A percentile compares a stretch with the other conserved stretches of the same genome.
These are phyloP conservation scores for Donacobius atricapilla DNA, from an alignment of 2,113 vertebrate genomes.

Conservation along the genomic window DNA sequence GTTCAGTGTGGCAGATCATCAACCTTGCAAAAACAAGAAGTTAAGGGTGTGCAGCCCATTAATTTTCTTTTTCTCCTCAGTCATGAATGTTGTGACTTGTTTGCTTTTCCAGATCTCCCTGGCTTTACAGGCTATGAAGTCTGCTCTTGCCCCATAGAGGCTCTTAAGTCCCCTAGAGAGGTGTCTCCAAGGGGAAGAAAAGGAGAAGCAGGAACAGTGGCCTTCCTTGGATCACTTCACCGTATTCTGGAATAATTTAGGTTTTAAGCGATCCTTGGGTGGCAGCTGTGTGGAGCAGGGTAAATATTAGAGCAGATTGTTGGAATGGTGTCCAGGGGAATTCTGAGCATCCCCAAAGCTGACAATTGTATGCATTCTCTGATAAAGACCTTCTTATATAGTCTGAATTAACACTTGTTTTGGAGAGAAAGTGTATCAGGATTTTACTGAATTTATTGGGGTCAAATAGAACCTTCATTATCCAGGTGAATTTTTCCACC, in stretches of 20 bases:
- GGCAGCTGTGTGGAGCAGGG: not conserved
- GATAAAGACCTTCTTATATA: not conserved
- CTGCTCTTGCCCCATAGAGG: not conserved
- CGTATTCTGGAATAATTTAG: not conserved
- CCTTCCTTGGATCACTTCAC: not conserved
- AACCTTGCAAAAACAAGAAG: not conserved
- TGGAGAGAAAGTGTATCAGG: not conserved
- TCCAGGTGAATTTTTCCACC: not conserved
- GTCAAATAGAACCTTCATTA: not conserved
- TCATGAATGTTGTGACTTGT: not conserved
- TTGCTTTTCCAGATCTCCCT: not conserved
- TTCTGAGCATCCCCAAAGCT: not conserved
- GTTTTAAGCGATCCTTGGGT: not conserved
- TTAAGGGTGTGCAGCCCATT: not conserved
- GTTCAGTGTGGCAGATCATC: not conserved
- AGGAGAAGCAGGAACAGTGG: not conserved
- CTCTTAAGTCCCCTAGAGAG: not conserved
- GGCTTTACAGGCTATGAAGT: not conserved
- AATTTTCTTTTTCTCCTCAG: not conserved
- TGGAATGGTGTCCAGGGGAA: not conserved
- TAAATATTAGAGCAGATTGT: not conserved
- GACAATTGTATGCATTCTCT: not conserved
- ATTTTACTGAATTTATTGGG: not conserved
- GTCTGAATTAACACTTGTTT: not conserved
- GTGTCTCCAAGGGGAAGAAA: not conserved